Conservation (phyloP, 2,888 invertebrate species). For the Cephus runcator region DNA sequence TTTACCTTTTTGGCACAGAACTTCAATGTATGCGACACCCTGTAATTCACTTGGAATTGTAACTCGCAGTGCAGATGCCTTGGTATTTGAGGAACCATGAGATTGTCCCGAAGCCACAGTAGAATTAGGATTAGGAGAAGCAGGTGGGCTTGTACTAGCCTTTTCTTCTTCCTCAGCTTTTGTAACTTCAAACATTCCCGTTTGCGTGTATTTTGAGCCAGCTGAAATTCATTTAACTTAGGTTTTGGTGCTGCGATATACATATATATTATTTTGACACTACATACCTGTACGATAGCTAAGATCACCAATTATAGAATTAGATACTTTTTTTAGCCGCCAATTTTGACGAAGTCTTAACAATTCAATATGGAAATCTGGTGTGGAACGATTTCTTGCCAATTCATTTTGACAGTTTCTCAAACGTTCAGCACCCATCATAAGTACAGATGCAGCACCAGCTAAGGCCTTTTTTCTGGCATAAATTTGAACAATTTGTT, state of each 20-base stretch:
- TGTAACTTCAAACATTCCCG: constrained; percentile 94
- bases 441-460: constrained; percentile 85
- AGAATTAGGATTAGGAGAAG: constrained; percentile 66
- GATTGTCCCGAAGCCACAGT: constrained; percentile 61
- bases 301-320: constrained; percentile 93
- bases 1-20: constrained; percentile 89
- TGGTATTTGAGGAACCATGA: constrained; percentile 68
- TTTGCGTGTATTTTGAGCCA: constrained; percentile 93
- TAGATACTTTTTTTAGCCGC: constrained; percentile 96
- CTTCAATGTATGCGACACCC: constrained; percentile 96
- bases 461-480: constrained; percentile 92
- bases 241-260: background rate
- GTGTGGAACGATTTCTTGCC: constrained; percentile 79
- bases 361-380: constrained; percentile 94
- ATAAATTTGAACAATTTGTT: constrained; percentile 89
- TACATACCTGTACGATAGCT: constrained; percentile 84
- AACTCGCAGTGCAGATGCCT: constrained; percentile 84
- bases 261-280: background rate
- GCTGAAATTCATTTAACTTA: constrained; percentile 66
- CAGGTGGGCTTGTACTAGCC: constrained; percentile 67
- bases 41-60: constrained; percentile 94
- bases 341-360: constrained; percentile 90
- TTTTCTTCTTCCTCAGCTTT: constrained; percentile 87
- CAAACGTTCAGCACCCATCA: constrained; percentile 88
- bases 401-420: constrained; percentile 84